Percentiles rank a stretch among this genome's conserved stretches.
Conservation (phyloP, 2,113 vertebrate genomes). For the Capra hircus region DNA sequence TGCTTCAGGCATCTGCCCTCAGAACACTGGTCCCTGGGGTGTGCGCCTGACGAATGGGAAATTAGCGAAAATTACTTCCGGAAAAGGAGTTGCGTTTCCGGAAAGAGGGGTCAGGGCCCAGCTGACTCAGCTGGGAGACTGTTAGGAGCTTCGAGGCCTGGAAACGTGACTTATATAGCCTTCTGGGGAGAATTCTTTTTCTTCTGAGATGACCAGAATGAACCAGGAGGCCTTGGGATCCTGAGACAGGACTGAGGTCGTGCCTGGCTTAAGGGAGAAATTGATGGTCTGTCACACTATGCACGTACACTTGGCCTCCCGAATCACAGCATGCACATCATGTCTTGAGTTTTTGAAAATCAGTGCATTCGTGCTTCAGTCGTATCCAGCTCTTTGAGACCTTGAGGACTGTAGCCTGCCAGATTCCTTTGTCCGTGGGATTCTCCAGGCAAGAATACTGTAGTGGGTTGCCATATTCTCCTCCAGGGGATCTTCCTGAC, state of each 20-base stretch:
- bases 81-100: neutral
- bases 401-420: neutral
- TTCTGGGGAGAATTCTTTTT: accelerated
- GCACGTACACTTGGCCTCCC: accelerated
- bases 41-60: accelerated
- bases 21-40: accelerated
- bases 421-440: neutral
- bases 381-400: neutral
- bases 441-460: neutral
- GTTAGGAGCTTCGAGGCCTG: accelerated
- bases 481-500: neutral
- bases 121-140: accelerated
- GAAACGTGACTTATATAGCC: accelerated
- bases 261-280: neutral
- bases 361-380: neutral
- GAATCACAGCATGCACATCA: accelerated
- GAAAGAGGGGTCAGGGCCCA: neutral
- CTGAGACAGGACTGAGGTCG: neutral
- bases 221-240: neutral
- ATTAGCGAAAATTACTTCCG: neutral
- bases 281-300: neutral
- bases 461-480: neutral
- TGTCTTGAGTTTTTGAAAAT: neutral
- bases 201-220: neutral
- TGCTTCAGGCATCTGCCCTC: neutral